Conservation (phyloP, 2,888 invertebrate species). For the Mythimna lalbum region DNA sequence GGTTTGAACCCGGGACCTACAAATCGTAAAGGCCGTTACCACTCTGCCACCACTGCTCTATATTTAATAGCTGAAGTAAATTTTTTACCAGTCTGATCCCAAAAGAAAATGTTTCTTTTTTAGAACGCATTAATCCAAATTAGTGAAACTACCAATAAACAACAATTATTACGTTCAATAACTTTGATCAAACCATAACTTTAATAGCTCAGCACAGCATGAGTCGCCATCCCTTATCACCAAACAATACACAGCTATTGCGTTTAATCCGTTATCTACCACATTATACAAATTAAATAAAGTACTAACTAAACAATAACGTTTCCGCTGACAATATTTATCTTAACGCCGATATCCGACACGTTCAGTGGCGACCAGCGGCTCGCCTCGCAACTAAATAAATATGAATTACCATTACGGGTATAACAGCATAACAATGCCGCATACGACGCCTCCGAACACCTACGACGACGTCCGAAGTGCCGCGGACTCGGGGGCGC, state of each 20-base stretch:
- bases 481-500: constrained; percentile 71
- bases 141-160: constrained; percentile 32
- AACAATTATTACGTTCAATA: constrained; percentile 1
- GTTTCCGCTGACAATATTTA: constrained; percentile 60
- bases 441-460: constrained; percentile 45
- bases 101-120: neutral
- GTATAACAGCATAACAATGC: constrained; percentile 72
- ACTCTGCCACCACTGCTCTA: too few species aligned
- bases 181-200: constrained; percentile 3
- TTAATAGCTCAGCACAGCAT: constrained; percentile 3
- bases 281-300: constrained; percentile 40
- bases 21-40: too few species aligned
- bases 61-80: neutral
- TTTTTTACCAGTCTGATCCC: neutral
- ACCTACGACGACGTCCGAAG: constrained; percentile 63
- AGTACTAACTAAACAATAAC: constrained; percentile 38
- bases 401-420: constrained; percentile 72
- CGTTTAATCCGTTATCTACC: constrained; percentile 33
- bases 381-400: constrained; percentile 63
- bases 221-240: constrained; percentile 50
- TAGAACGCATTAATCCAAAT: constrained; percentile 7
- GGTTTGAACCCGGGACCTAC: too few species aligned
- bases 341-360: constrained; percentile 48
- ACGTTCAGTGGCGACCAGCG: constrained; percentile 32
- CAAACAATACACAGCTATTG: constrained; percentile 56